Evolutionary conservation across 2,113 vertebrate genomes (phyloP).

Genomic region (Chroicocephalus ridibundus): DNA sequence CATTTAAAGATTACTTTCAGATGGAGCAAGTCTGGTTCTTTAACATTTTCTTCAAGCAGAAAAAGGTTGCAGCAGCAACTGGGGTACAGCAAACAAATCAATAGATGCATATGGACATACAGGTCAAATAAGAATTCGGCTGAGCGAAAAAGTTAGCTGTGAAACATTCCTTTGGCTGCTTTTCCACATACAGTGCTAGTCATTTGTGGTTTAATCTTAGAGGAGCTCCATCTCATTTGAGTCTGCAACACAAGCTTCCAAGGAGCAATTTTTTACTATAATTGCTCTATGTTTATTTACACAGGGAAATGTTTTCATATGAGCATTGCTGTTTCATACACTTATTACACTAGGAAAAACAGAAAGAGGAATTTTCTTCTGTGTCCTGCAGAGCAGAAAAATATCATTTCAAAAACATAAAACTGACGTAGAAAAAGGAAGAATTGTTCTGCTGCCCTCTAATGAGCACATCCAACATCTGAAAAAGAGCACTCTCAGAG

Average conservation of each 20-base stretch:
- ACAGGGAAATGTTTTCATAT: not conserved
- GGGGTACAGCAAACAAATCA: not conserved
- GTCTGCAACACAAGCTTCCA: not conserved
- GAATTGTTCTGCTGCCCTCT: conserved; percentile 61
- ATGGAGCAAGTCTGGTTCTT: not conserved
- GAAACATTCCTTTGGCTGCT: not conserved
- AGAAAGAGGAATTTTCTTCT: not conserved
- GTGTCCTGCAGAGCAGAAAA: not conserved
- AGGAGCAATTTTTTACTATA: not conserved
- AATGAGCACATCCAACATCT: conserved; percentile 36
- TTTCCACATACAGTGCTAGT: not conserved
- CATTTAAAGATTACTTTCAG: not conserved
- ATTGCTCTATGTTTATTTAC: not conserved
- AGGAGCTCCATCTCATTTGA: not conserved
- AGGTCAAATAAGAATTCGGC: conserved; percentile 18
- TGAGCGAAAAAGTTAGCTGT: not conserved
- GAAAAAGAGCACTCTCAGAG: not conserved
- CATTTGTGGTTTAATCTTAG: not conserved
- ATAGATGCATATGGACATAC: not conserved
- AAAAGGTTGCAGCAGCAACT: conserved; percentile 5
- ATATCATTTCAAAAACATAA: not conserved
- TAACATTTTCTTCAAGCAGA: not conserved
- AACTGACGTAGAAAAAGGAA: conserved; percentile 54
- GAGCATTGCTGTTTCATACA: not conserved
- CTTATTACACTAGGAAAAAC: not conserved